Evolutionary conservation across 2,113 vertebrate species (phyloP).

Genomic region (Alligator mississippiensis): DNA sequence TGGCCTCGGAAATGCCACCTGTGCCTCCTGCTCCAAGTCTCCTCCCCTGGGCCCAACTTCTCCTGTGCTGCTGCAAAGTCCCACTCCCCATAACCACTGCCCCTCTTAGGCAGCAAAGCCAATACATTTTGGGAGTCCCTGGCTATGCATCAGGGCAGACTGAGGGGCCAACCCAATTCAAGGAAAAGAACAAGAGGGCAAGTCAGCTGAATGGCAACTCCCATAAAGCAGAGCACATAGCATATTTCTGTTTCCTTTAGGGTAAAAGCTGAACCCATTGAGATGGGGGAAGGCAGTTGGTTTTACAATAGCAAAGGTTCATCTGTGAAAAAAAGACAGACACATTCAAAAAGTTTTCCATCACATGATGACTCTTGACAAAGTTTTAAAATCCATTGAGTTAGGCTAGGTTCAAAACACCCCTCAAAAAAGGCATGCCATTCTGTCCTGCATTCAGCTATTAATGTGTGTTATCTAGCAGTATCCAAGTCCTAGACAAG

Average conservation of each 20-base stretch:
- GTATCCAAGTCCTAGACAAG: no score
- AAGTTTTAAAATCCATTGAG: not conserved
- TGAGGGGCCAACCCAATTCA: not conserved
- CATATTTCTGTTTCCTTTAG: not conserved
- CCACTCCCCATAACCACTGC: not conserved
- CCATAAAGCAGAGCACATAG: not conserved
- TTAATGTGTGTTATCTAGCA: no score
- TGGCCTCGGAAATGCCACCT: not conserved
- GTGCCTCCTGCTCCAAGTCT: not conserved
- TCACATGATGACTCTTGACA: fast-evolving
- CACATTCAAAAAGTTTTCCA: not conserved
- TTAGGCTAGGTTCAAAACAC: no score
- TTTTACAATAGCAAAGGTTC: not conserved
- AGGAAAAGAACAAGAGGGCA: not conserved
- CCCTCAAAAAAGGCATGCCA: no score
- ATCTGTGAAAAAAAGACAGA: not conserved
- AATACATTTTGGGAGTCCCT: not conserved
- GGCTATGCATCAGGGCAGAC: not conserved
- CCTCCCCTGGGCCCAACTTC: not conserved
- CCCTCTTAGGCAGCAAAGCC: not conserved
- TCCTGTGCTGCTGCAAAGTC: not conserved
- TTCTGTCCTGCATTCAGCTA: no score
- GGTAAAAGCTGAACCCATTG: no score
- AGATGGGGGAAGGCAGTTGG: not conserved
- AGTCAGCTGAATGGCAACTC: not conserved